These are phyloP conservation scores for Bedellia somnulentella DNA, from an alignment of 2,888 invertebrate species.

Conservation along the genomic window DNA sequence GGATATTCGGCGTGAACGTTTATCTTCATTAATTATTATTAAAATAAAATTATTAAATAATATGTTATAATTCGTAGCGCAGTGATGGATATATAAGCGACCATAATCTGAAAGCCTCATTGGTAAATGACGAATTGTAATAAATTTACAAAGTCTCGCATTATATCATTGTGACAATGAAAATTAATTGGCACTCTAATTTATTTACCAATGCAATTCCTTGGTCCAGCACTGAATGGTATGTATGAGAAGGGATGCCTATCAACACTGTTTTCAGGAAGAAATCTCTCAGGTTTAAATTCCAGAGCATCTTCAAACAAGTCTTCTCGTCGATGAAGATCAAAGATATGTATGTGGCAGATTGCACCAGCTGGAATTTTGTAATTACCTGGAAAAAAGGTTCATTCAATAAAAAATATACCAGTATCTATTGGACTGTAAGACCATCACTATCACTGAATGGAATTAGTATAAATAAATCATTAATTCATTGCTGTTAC, in stretches of 20 bases:
- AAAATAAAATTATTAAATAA: too few species aligned
- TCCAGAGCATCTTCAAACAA: conserved; percentile 65
- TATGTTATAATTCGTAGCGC: too few species aligned
- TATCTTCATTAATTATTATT: too few species aligned
- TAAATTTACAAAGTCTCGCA: too few species aligned
- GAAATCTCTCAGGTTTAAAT: conserved; percentile 73
- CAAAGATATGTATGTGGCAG: conserved; percentile 62
- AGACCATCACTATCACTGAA: too few species aligned
- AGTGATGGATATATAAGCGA: too few species aligned
- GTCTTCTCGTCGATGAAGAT: conserved; percentile 65
- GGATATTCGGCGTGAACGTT: too few species aligned
- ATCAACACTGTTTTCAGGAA: conserved; percentile 53
- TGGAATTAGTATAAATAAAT: background rate
- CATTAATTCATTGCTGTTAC: conserved; percentile 38
- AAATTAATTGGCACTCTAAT: too few species aligned
- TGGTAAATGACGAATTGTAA: too few species aligned
- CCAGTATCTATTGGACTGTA: background rate
- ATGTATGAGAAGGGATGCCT: conserved; percentile 67
- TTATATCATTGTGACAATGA: too few species aligned
- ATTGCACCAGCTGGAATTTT: conserved; percentile 46
- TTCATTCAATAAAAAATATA: background rate
- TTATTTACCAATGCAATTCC: conserved; percentile 66
- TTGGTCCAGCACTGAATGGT: conserved; percentile 69
- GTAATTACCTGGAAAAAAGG: conserved; percentile 32
- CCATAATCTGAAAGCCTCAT: too few species aligned